Evolutionary conservation across 2,113 vertebrate genomes (phyloP), one percentile per base, ranked within the genome.

Genomic region (Rana temporaria): DNA sequence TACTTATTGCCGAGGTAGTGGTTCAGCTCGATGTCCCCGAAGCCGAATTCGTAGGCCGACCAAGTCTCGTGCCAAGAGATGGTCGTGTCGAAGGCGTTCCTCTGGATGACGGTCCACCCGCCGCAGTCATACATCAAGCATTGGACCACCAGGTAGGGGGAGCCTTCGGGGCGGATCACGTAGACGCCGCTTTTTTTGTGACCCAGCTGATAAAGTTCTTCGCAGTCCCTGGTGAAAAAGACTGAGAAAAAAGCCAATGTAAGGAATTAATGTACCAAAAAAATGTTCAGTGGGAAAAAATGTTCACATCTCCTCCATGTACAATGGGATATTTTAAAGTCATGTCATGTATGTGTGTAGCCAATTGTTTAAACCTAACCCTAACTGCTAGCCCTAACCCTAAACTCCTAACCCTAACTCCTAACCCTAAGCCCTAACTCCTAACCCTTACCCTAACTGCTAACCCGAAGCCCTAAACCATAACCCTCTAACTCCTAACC

Each of bases 1-100:
- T 26, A 85, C 17, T 86, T 26, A 6, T 82, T 88, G 57, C 84
- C 75, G 18, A 84, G 77, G n/a, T 64, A 32, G 52, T 85, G 85
- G 11, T 77, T 63, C 53, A 22, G 26, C 55, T 80, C 79, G 63
- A 82, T 52, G 0, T 84, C 84, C 14, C 86, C 87, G 69, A 85
- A 89, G 16, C 72, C 75, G 2, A 52, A 53, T 0, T 0, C 20
- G 4, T 60, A 84, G 9, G 63, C 48, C 42, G 30, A 84, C 85
- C 87, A 84, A 16, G 79, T 66, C 68, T 88, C 79, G 68, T 72
- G 68, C 86, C 82, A 84, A n/a, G 32, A 84, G 52, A 87, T 72
- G 32, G 56, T 22, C 2, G 38, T 78, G 26, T 59, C 7, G 0
- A 5, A 15, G 79, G 16, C 42, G 11, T 82, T 87, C 53, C 69